Evolutionary conservation across 1,140 invertebrate species (phyloP), one percentile per base, ranked within the genome.

Genomic region (Pseudomyrmex concolor): DNA sequence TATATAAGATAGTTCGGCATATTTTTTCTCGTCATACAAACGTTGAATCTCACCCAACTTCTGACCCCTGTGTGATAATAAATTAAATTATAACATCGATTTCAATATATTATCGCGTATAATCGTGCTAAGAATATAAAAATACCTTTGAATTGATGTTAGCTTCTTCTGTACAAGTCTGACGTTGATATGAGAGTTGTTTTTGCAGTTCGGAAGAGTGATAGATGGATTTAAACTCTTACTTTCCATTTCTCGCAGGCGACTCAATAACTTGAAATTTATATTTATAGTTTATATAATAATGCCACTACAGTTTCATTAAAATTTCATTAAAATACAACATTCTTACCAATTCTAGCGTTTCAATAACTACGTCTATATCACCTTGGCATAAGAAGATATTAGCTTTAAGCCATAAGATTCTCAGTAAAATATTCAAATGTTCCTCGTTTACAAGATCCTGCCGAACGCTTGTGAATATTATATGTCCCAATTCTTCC

Each of bases 1-100:
- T 86, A 97, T 96, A 3, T 92, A 91, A 9, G 96, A 93, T 0
- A 97, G 94, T 88, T 97, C 95, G n/a, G 95, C 92, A 90, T 96
- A 97, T 74, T 95, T 94, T 82, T 96, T 94, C 9, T 94, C 92
- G 5, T 96, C 94, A 89, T 96, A 96, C 0, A 97, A 91, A 74
- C 95, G 94, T 88, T 96, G 94, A 7, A 96, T 94, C 83, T 94
- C 92, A 8, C 93, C 92, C 4, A 96, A 89, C 68, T 95, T 95
- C 78, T 95, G 94, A n/a, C 95, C 94, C 83, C 95, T 94, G 57
- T n/a, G 89, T 91, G 54, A 89, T 83, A 57, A 64, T 59, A 74
- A 74, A 48, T 74, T 60, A 15, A 43, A n/a, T 78, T 78, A 59
- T 68, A 70, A 54, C 51, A 81, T 84, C 19, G 34, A 19, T 5